Evolutionary conservation across 2,113 vertebrate genomes (phyloP), one percentile per base, ranked within the genome.

Genomic region (Acanthisitta chloris): DNA sequence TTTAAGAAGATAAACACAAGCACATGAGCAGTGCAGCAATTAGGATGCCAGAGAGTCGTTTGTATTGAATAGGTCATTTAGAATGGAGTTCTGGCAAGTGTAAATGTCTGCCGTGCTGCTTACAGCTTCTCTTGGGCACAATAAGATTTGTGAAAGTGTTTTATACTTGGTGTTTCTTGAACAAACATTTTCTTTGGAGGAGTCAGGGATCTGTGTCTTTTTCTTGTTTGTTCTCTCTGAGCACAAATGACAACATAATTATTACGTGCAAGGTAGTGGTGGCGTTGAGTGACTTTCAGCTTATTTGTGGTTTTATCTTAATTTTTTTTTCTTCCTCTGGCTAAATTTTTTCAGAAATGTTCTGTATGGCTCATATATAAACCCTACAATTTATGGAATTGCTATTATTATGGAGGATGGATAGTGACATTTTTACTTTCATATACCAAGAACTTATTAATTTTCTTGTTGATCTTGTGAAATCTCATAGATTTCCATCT

Each of bases 61-160:
- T 96, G 77, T 94, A 76, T 71, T 57, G 96, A 88, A 74, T 38
- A 94, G 92, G 88, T 86, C 90, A 3, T 94, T 96, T 90, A 90
- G 69, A 94, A 94, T 72, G 76, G 94, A 86, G 90, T 90, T 95
- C 95, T 94, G 92, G 86, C 92, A 94, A 95, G 80, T 92, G 82
- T 88, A 96, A 94, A 92, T 92, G 77, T 90, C 90, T 94, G 82
- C 76, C 0, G 15, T 83, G 92, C 82, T 10, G 34, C 88, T 94
- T 86, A 86, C 80, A 86, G 93, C 77, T 96, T 79, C 95, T 97
- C 92, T 92, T 88, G 94, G 94, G 96, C 96, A 86, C 95, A 95
- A 94, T 96, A 96, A 95, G 90, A 91, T 86, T 89, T 81, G 90
- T 94, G 92, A 92, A 97, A 96, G 87, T 91, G 82, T 93, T 96